Conservation (phyloP, 2,113 vertebrate genomes). For the Onychostoma macrolepis region DNA sequence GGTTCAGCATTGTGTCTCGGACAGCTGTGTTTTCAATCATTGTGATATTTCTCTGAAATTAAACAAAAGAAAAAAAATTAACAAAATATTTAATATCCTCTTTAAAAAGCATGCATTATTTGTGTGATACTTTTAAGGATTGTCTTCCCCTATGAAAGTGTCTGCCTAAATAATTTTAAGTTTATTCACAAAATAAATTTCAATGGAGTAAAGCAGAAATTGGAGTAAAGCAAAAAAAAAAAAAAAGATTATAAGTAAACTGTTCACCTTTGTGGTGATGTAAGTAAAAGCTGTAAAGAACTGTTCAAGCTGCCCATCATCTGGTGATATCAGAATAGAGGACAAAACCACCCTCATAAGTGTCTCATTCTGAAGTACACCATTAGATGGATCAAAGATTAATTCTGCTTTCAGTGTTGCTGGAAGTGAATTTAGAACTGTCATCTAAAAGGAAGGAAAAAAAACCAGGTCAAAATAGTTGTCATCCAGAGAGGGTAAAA, state of each 20-base stretch:
- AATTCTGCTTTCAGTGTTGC: background rate
- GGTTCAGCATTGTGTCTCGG: constrained; percentile 47
- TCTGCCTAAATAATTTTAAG: too few species aligned
- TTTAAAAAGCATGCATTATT: too few species aligned
- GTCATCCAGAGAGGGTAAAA: too few species aligned
- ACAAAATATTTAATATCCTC: too few species aligned
- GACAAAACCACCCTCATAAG: background rate
- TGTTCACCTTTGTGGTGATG: background rate
- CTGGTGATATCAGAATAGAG: background rate
- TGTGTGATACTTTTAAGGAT: background rate
- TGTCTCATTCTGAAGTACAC: background rate
- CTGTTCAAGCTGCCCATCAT: background rate
- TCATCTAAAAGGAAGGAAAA: background rate
- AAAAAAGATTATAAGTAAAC: background rate
- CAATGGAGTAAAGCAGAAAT: too few species aligned
- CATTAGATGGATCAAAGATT: background rate
- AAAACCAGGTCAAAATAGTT: background rate
- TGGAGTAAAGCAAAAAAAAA: too few species aligned
- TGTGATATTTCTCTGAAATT: background rate
- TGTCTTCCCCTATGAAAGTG: too few species aligned
- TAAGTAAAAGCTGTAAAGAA: background rate
- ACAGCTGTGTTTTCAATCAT: constrained; percentile 14
- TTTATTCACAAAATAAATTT: too few species aligned
- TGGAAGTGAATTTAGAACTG: background rate
- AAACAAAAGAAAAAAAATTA: background rate